These are phyloP conservation scores for Peribatodes rhomboidaria DNA, from an alignment of 2,888 invertebrate genomes.

Conservation along the genomic window DNA sequence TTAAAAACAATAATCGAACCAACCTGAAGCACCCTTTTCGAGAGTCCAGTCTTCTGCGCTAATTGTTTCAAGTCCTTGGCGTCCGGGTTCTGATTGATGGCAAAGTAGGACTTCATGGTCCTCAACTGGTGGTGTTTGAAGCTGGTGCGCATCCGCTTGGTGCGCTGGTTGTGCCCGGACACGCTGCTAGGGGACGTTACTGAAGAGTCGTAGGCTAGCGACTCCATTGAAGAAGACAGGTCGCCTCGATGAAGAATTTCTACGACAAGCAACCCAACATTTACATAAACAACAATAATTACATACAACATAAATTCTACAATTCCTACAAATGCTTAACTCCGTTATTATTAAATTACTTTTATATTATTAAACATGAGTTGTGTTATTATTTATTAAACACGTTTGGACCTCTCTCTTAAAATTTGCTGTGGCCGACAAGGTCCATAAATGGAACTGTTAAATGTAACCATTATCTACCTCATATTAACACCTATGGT, in stretches of 20 bases:
- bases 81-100: constrained; percentile 99
- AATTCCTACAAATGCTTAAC: no score
- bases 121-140: constrained; percentile 99
- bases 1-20: no score
- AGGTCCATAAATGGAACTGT: no score
- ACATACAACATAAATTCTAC: no score
- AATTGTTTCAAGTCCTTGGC: constrained; percentile 99
- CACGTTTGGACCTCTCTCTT: no score
- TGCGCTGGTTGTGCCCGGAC: constrained; percentile 87
- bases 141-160: constrained; percentile 99
- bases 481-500: no score
- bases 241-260: constrained; percentile 92
- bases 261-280: constrained; percentile 71
- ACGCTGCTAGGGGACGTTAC: constrained; percentile 90
- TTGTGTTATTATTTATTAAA: no score
- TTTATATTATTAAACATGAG: no score
- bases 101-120: constrained; percentile 99
- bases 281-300: no score
- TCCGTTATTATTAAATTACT: no score
- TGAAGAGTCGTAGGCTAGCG: constrained; percentile 91
- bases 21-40: constrained; percentile 99
- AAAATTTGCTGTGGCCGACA: no score
- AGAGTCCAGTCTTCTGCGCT: constrained; percentile 99
- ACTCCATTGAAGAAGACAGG: constrained; percentile 92
- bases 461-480: no score